These are phyloP conservation scores for Pyrrhia umbra DNA, from an alignment of 2,888 invertebrate genomes.

Conservation along the genomic window DNA sequence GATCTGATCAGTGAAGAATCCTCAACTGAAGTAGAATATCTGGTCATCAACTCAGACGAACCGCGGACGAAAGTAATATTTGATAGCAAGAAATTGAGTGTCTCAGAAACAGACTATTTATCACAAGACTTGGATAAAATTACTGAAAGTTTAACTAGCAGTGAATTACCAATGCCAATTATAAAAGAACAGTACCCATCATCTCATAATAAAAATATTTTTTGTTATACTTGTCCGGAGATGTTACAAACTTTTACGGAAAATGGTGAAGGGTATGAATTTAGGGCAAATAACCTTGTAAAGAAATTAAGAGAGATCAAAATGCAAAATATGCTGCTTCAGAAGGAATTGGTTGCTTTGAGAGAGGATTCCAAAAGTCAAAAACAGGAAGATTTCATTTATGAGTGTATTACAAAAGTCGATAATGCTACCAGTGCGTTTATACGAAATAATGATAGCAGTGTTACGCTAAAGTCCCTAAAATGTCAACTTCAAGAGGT, in stretches of 20 bases:
- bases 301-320: conserved; percentile 83
- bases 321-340: conserved; percentile 78
- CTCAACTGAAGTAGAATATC: conserved; percentile 75
- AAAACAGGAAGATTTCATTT: conserved; percentile 55
- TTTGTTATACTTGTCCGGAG: conserved; percentile 68
- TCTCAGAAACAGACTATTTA: conserved; percentile 67
- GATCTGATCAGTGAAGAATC: conserved; percentile 72
- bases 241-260: conserved; percentile 15
- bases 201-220: conserved; percentile 53
- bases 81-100: conserved; percentile 60
- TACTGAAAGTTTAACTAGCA: conserved; percentile 57
- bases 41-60: conserved; percentile 72
- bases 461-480: conserved; percentile 69
- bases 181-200: conserved; percentile 34
- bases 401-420: conserved; percentile 64
- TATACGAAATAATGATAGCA: conserved; percentile 68
- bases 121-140: conserved; percentile 62
- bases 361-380: conserved; percentile 69
- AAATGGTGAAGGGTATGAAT: conserved; percentile 68
- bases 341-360: conserved; percentile 74
- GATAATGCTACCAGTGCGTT: conserved; percentile 71
- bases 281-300: conserved; percentile 78
- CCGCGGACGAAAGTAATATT: conserved; percentile 68
- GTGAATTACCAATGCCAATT: conserved; percentile 24
- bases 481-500: conserved; percentile 76